Evolutionary conservation across 2,888 invertebrate species (phyloP).

Genomic region (Hypomecis punctinalis): DNA sequence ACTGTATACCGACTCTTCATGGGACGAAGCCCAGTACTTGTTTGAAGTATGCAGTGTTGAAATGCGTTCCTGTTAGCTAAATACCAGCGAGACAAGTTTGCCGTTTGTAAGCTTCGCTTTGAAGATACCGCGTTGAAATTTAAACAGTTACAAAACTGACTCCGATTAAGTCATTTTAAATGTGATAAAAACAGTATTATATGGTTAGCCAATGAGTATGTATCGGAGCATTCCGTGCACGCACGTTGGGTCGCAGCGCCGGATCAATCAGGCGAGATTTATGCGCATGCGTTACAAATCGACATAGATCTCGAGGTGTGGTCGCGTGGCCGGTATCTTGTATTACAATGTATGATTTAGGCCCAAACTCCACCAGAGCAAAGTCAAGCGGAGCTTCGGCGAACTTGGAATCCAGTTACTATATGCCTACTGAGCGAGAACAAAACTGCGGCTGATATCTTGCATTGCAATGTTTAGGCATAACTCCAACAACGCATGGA

Average conservation of each 20-base stretch:
- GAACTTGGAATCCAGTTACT: not conserved
- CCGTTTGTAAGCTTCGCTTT: not conserved
- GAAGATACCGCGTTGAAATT: constrained; percentile 2
- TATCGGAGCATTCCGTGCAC: constrained; percentile 27
- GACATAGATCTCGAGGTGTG: constrained; percentile 26
- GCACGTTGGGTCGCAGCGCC: constrained; percentile 22
- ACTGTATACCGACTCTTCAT: constrained; percentile 10
- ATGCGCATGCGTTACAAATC: constrained; percentile 26
- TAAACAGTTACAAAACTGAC: constrained; percentile 9
- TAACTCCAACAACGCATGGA: too few relatives aligned
- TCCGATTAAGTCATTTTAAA: constrained; percentile 33
- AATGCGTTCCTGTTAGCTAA: constrained; percentile 10
- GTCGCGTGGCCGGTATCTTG: constrained; percentile 14
- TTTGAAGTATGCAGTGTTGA: constrained; percentile 4
- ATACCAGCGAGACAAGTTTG: constrained; percentile 1
- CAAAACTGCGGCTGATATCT: too few relatives aligned
- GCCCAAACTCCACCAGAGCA: not conserved
- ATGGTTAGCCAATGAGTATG: constrained; percentile 24
- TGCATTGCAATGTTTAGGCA: too few relatives aligned
- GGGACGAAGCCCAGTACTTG: not conserved
- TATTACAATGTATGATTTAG: constrained; percentile 12
- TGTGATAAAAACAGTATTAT: constrained; percentile 19
- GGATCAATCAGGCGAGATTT: constrained; percentile 26
- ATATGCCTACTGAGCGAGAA: too few relatives aligned
- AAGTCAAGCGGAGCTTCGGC: not conserved